Conservation (phyloP, 2,888 invertebrate genomes). For the Drymonia ruficornis region DNA sequence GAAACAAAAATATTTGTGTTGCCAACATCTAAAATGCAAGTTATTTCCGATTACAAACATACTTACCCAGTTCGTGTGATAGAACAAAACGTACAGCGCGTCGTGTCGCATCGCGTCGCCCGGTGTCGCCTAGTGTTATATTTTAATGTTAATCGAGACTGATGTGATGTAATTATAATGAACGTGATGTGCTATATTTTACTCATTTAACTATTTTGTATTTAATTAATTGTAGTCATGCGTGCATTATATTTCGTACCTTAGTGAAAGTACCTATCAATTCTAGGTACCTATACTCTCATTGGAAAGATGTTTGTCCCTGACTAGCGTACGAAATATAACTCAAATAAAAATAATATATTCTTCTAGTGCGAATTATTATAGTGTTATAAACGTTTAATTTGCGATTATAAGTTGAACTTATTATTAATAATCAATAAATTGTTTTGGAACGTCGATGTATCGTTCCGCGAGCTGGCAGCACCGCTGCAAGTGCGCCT, state of each 20-base stretch:
- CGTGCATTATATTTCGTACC: constrained; percentile 25
- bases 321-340: constrained; percentile 19
- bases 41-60: not conserved
- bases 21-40: not conserved
- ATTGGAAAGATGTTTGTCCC: too few relatives aligned
- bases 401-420: constrained; percentile 30
- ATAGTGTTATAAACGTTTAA: constrained; percentile 39
- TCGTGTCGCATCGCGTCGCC: constrained; percentile 15
- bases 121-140: constrained; percentile 29
- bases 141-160: constrained; percentile 61
- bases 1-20: not conserved
- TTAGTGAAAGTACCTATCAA: not conserved
- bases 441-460: constrained; percentile 3
- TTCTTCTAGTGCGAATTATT: constrained; percentile 48
- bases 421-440: constrained; percentile 29
- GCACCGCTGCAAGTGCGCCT: constrained; percentile 7
- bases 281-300: too few relatives aligned
- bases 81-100: constrained; percentile 20
- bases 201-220: constrained; percentile 64
- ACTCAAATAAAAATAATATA: constrained; percentile 40
- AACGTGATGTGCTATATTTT: constrained; percentile 64
- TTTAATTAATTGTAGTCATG: constrained; percentile 35
- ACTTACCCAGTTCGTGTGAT: constrained; percentile 2
- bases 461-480: constrained; percentile 17
- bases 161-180: constrained; percentile 62